Evolutionary conservation across 2,888 invertebrate species (phyloP), one percentile per base, ranked within the genome.

Genomic region (Incurvaria masculella): DNA sequence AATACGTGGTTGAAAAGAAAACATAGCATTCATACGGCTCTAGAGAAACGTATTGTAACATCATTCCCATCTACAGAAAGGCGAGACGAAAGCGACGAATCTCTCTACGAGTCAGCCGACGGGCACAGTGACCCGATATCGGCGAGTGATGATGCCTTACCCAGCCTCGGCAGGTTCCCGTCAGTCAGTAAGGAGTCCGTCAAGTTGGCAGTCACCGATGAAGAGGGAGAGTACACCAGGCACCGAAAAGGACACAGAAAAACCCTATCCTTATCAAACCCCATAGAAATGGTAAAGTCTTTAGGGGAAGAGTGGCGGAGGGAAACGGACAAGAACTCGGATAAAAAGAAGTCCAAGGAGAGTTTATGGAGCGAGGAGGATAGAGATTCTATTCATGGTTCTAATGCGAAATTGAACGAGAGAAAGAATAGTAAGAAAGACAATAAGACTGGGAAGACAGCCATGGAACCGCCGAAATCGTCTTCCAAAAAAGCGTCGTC

Each of bases 351-450:
- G 51, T 79, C 79, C 0, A 68, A 71, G 51, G 76, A 76, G 52
- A 76, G 75, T 45, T 65, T 76, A n/a, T 75, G 73, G 72, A 78
- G 78, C 47, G 78, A 78, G 55, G 76, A 78, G 56, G 75, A 75
- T 48, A 66, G 66, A 50, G 79, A 79, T 49, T 74, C 74, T 2
- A 66, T 75, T 42, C 65, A 72, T 23, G 76, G 71, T 1, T 74
- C 73, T 0, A 61, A 63, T 23, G 63, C 68, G 52, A 68, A 72
- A 57, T 56, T 76, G 2, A 69, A 74, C 49, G 68, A 69, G 48
- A 69, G 69, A 48, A 78, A 74, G 52, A 72, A 68, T 49, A 72
- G 69, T 51, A 74, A 69, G 52, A 78, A 76, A 52, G 74, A 73
- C 49, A 69, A 71, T 46, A 73, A 74, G 53, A 62, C 56, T 53